Evolutionary conservation across 2,797 vertebrate species (phyloP), one percentile per base, ranked within the genome.

Genomic region (Erpetoichthys calabaricus): DNA sequence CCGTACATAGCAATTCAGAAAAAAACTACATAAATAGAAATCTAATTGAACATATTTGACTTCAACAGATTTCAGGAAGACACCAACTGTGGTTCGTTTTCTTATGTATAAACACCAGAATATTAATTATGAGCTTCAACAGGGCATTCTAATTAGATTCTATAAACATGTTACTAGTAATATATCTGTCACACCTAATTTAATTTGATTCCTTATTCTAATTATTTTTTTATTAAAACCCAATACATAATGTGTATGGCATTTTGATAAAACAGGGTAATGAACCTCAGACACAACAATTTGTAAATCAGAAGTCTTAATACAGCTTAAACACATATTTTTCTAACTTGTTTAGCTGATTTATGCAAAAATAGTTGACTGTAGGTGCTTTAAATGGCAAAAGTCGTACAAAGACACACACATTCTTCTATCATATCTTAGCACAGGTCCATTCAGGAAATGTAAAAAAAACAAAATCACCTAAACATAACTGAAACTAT

Each of bases 181-280:
- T 70, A 70, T 67, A 68, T 66, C 69, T 10, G 61, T 64, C 74
- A 70, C 60, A 65, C 63, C 67, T 76, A 69, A 82, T 80, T 76
- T 73, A 64, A 62, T 58, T 68, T 68, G 57, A 75, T 55, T n/a
- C 25, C 44, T 63, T 73, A 67, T 68, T 68, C 70, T 42, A 42
- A 42, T 68, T 57, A 60, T 62, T 79, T 70, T 60, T 57, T 73
- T 59, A 59, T 73, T 71, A 3, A 78, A 70, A 71, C 59, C 45
- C 65, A 71, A 69, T 50, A 71, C 60, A 73, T 71, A 77, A 69
- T 25, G 62, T 51, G 71, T 65, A 68, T 72, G 70, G 61, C 69
- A 71, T 78, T 75, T 78, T 62, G 74, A 65, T 75, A 76, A 83
- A 80, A 77, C 75, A 78, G 75, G 75, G 75, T 72, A 5, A 49